These are phyloP conservation scores for Anomalospiza imberbis DNA, from an alignment of 2,797 vertebrate genomes.

Conservation along the genomic window DNA sequence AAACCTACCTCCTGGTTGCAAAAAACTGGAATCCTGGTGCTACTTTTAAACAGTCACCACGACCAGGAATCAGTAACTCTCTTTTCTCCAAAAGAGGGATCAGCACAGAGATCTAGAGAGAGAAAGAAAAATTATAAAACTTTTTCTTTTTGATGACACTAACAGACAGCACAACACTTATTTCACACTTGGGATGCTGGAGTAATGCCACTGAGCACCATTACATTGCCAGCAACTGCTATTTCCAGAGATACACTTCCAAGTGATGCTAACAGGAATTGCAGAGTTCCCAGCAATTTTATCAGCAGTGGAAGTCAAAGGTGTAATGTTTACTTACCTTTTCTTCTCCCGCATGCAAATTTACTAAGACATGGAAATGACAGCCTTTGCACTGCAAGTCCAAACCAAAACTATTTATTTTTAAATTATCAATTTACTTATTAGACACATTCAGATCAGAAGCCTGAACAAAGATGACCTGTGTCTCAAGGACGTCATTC, in stretches of 20 bases:
- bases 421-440: not conserved
- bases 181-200: not conserved
- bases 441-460: not conserved
- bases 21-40: slow-evolving; percentile 94
- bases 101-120: slow-evolving; percentile 87
- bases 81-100: slow-evolving; percentile 94
- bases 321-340: not conserved
- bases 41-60: slow-evolving; percentile 89
- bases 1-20: slow-evolving; percentile 89
- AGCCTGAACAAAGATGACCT: not conserved
- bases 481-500: not conserved
- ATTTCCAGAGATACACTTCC: not conserved
- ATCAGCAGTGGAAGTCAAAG: not conserved
- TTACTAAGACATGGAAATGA: not conserved
- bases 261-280: not conserved
- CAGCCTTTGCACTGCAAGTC: not conserved
- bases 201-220: not conserved
- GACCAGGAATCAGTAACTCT: slow-evolving; percentile 90
- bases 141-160: not conserved
- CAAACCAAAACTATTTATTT: not conserved
- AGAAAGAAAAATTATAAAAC: not conserved
- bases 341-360: not conserved
- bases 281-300: not conserved
- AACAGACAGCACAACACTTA: not conserved
- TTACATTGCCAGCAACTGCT: not conserved